These are phyloP conservation scores for Drosophila macrothrix DNA, from an alignment of 2,888 invertebrate genomes.

Conservation along the genomic window DNA sequence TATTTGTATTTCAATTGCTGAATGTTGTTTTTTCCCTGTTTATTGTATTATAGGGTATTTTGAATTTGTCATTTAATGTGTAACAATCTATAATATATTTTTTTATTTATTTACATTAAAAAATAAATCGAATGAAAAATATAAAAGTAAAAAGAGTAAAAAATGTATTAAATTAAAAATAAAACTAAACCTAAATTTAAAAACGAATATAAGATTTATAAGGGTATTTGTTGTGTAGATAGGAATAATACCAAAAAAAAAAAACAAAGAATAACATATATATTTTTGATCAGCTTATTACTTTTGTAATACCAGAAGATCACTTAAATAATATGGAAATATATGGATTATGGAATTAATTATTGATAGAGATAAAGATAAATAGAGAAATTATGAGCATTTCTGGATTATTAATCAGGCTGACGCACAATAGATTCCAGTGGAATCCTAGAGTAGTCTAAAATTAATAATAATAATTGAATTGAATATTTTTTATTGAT, in stretches of 20 bases:
- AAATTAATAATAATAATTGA: not conserved
- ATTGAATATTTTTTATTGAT: not conserved
- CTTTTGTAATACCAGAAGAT: not conserved
- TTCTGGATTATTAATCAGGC: not conserved
- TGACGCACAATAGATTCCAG: not conserved
- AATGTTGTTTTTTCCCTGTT: not conserved
- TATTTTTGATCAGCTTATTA: no score
- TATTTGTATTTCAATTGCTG: conserved; percentile 23
- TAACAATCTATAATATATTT: not conserved
- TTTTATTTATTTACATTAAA: not conserved
- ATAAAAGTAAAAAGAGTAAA: not conserved
- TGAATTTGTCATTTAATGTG: not conserved
- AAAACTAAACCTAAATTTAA: not conserved
- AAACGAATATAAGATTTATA: not conserved
- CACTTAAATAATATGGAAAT: not conserved
- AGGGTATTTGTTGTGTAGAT: not conserved
- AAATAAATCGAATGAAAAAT: no score
- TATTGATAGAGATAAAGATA: not conserved
- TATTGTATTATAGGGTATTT: not conserved
- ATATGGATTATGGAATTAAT: not conserved
- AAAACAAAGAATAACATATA: no score
- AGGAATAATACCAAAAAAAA: not conserved
- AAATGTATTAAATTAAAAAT: not conserved
- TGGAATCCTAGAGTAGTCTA: not conserved
- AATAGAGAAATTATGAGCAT: not conserved